Conservation (phyloP, 2,888 invertebrate genomes). For the Limnephilus auricula region DNA sequence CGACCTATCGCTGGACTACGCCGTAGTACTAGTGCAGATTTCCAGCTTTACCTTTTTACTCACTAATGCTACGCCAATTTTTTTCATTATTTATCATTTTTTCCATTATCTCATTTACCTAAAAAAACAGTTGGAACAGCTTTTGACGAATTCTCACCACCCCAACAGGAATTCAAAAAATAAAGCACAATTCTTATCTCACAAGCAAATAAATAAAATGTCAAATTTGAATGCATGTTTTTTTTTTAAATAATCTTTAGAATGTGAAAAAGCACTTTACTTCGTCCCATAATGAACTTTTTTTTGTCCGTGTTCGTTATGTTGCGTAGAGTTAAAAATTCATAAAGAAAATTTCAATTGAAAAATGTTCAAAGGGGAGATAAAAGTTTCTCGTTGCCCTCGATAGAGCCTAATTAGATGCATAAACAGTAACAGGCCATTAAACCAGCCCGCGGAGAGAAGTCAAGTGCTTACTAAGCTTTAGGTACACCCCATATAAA, state of each 20-base stretch:
- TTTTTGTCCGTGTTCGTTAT: background rate
- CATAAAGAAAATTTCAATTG: background rate
- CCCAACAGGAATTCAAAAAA: background rate
- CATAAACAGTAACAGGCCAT: slow-evolving; percentile 40
- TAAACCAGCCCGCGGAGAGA: slow-evolving; percentile 29
- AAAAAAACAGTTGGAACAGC: too few species aligned
- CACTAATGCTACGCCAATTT: too few species aligned
- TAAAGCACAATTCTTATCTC: background rate
- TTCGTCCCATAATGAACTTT: background rate
- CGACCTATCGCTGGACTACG: too few species aligned
- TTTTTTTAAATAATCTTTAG: background rate
- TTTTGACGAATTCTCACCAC: too few species aligned
- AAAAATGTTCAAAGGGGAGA: background rate
- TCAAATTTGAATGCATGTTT: background rate
- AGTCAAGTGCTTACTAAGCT: slow-evolving; percentile 50
- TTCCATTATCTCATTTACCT: too few species aligned
- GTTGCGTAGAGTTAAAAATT: background rate
- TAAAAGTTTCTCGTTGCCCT: background rate
- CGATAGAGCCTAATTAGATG: slow-evolving; percentile 38
- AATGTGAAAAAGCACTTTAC: background rate
- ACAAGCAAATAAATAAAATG: background rate
- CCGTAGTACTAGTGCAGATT: too few species aligned
- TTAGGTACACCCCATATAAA: slow-evolving; percentile 9
- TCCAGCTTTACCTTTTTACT: too few species aligned
- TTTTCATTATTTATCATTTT: too few species aligned